A percentile compares a stretch with the other conserved stretches of the same genome.
Evolutionary conservation across 2,113 vertebrate species (phyloP).

Genomic region (Corydoras maculifer): DNA sequence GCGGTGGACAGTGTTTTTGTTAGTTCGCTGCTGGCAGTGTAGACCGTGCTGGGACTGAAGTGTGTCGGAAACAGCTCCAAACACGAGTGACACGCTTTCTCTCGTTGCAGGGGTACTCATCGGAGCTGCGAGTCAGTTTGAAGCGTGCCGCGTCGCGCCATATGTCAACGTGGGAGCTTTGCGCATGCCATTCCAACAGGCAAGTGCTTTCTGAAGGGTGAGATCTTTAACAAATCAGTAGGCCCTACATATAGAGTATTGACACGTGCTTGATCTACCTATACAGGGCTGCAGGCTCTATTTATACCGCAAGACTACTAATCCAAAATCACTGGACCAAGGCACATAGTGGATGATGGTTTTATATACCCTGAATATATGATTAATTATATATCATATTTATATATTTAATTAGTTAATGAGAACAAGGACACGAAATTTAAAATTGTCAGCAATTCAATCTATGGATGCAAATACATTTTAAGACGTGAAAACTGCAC

Average conservation of each 20-base stretch:
- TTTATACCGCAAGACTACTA: too few relatives aligned
- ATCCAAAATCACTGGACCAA: too few relatives aligned
- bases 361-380: too few relatives aligned
- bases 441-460: too few relatives aligned
- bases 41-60: constrained; percentile 13
- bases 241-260: constrained; percentile 46
- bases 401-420: too few relatives aligned
- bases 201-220: constrained; percentile 69
- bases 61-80: constrained; percentile 6
- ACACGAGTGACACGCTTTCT: constrained; percentile 24
- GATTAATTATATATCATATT: too few relatives aligned
- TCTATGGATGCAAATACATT: too few relatives aligned
- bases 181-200: constrained; percentile 99
- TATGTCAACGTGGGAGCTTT: constrained; percentile 97
- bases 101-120: constrained; percentile 84
- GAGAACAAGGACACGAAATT: too few relatives aligned
- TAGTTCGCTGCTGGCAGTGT: not conserved
- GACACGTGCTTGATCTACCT: constrained; percentile 52
- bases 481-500: too few relatives aligned
- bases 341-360: too few relatives aligned
- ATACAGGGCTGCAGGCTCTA: constrained; percentile 48
- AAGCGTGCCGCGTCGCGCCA: constrained; percentile 94
- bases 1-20: not conserved
- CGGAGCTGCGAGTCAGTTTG: constrained; percentile 94
- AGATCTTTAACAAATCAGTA: constrained; percentile 51